Evolutionary conservation across 2,797 vertebrate species (phyloP), one percentile per base, ranked within the genome.

Genomic region (Todus mexicanus): DNA sequence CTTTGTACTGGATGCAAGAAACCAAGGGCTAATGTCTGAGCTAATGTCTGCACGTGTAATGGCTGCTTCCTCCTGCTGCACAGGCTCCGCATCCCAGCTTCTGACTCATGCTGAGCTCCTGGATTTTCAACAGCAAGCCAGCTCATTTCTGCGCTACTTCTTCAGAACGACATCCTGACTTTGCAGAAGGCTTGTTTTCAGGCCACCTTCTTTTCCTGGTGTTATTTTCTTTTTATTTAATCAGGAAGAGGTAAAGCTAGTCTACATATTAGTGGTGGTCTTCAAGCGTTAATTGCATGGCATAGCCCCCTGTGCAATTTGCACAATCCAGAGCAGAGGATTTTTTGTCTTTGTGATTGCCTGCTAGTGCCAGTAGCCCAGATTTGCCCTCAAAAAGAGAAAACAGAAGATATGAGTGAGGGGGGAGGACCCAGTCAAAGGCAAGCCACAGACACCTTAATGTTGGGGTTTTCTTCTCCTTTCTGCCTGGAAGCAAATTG

Each of bases 21-120:
- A 22, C 9, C 15, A 40, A 20, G 27, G 45, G 33, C 25, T 92
- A 4, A 20, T 53, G 47, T 50, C 72, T 89, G 88, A 85, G 83
- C 54, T 77, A 9, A 69, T 50, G 81, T 83, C 86, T 94, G 69
- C 66, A 14, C 27, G 26, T 47, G 78, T 75, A 87, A 92, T 91
- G 95, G 90, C 83, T 84, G 80, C 64, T 91, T 54, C 47, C 51
- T 61, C 75, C 57, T 0, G 0, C 88, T 74, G 74, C 65, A 50
- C 37, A 72, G 93, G 78, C 78, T 92, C 51, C 0, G 18, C 53
- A 45, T 82, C 82, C 53, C 63, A 31, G 63, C 66, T 45, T 88
- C 79, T 96, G 96, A 96, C 83, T 96, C 95, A 92, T 87, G 33
- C 84, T 29, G 74, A 88, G 64, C 72, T 76, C 42, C 54, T 79